Percentiles rank a stretch among this genome's conserved stretches.
These are phyloP conservation scores for Deroplatys truncata DNA, from an alignment of 2,888 invertebrate species.

Conservation along the genomic window DNA sequence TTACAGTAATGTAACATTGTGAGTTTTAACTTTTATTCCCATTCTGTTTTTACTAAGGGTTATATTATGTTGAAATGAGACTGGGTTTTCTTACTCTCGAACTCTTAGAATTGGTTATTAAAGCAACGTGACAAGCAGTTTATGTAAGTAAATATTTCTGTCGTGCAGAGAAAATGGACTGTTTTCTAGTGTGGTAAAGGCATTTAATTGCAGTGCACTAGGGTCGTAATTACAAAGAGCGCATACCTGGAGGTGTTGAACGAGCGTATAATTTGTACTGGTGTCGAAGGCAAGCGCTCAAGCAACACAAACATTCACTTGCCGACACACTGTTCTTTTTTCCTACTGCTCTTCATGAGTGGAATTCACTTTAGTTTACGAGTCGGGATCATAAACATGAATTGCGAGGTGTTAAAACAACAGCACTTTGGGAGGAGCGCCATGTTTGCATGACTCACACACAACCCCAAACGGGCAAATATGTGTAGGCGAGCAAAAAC, in stretches of 20 bases:
- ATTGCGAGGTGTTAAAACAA: neutral
- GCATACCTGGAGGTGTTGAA: neutral
- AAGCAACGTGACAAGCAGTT: too few species aligned
- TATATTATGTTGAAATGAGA: too few species aligned
- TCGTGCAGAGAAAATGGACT: too few species aligned
- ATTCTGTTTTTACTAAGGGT: too few species aligned
- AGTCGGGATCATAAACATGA: neutral
- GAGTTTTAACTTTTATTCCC: too few species aligned
- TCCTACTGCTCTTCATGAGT: too few species aligned
- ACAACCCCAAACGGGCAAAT: neutral
- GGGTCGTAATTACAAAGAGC: neutral
- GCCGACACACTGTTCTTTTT: neutral
- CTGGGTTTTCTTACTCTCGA: too few species aligned
- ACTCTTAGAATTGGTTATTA: too few species aligned
- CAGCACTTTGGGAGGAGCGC: neutral
- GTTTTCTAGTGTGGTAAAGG: neutral
- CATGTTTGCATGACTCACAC: neutral
- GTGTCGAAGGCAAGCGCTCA: neutral
- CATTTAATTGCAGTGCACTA: neutral
- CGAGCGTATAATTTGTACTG: neutral
- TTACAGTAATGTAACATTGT: too few species aligned
- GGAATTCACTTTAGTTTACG: neutral
- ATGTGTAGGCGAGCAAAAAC: neutral
- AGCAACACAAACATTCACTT: neutral
- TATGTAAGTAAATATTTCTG: too few species aligned